Base-by-base conservation (phyloP, 30 jellyfish, hydroid and myxozoan species). In the Hydractinia symbiolongicarpus region DNA sequence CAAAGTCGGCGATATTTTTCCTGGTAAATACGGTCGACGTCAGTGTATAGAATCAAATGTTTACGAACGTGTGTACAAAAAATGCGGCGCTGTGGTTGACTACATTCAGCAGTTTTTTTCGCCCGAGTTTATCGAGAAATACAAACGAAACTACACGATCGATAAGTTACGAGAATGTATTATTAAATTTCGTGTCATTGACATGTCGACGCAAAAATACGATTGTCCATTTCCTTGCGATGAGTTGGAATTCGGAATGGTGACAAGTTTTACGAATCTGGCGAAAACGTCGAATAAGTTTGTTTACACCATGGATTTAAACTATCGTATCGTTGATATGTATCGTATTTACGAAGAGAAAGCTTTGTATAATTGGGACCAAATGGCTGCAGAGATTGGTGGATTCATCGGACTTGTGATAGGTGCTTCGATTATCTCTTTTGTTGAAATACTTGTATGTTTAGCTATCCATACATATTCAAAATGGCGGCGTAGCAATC, bases 151-250 rank as follows among this genome's bases (percentile, higher is more conserved):
- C 9, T 14, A 49, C 7, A 20, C 67, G 30, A 4, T 71, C 40
- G 0, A 55, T 13, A 58, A 71, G 54, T 55, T 30, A 0, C 40
- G 40, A 6, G 54, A 50, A 7, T 71, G 80, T 71, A 8, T 71
- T 8, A 7, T 19, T n/a, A 71, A 50, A 11, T 71, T 71, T 15
- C 19, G 9, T 51, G 40, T n/a, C 16, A 8, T 19, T 11, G 40
- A 50, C n/a, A 53, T 71, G 80, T 19, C 55, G 30, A 53, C 15
- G 11, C 15, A 30, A 5, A 30, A 20, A 20, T 30, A 40, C 10
- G 54, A 71, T n/a, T 71, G 80, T 60, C 44, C 80, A 71, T 20
- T 20, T 20, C 80, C 80, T 20, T 71, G 80, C 51, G 80, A 71
- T 60, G 80, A 71, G 5, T 0, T 71, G 17, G 61, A 50, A 19